These are phyloP conservation scores for Myrmecobius fasciatus DNA, from an alignment of 2,113 vertebrate genomes.

Conservation along the genomic window DNA sequence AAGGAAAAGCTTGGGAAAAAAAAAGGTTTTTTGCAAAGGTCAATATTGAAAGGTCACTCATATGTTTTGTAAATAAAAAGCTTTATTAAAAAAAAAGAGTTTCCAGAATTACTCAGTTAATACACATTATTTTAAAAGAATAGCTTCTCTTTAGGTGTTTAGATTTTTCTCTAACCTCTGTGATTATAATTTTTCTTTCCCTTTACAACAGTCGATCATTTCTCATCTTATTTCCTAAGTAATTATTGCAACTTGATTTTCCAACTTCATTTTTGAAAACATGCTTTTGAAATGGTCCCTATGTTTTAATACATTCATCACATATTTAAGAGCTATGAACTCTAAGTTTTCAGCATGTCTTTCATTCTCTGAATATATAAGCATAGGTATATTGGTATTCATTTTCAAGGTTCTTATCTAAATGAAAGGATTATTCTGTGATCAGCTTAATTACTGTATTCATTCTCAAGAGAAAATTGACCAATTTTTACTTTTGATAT, in stretches of 20 bases:
- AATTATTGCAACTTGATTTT: neutral
- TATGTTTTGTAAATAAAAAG: too few relatives aligned
- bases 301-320: constrained; percentile 7
- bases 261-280: neutral
- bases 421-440: constrained; percentile 33
- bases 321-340: neutral
- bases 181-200: constrained; percentile 21
- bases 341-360: neutral
- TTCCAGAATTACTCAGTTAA: constrained; percentile 14
- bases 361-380: neutral
- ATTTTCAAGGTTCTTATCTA: constrained; percentile 28
- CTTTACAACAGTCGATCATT: constrained; percentile 43
- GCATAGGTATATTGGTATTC: constrained; percentile 20
- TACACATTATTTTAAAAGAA: neutral
- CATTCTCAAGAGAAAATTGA: neutral
- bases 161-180: constrained; percentile 5
- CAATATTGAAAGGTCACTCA: too few relatives aligned
- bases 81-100: too few relatives aligned
- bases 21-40: too few relatives aligned
- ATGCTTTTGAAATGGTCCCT: neutral
- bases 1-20: too few relatives aligned
- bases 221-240: neutral
- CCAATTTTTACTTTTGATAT: neutral
- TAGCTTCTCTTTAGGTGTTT: neutral
- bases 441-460: constrained; percentile 42